Percentiles rank a stretch among this genome's conserved stretches.
phyloP scores from a whole-genome alignment of 2,888 invertebrate species.

The Phymatocera aterrima region DNA sequence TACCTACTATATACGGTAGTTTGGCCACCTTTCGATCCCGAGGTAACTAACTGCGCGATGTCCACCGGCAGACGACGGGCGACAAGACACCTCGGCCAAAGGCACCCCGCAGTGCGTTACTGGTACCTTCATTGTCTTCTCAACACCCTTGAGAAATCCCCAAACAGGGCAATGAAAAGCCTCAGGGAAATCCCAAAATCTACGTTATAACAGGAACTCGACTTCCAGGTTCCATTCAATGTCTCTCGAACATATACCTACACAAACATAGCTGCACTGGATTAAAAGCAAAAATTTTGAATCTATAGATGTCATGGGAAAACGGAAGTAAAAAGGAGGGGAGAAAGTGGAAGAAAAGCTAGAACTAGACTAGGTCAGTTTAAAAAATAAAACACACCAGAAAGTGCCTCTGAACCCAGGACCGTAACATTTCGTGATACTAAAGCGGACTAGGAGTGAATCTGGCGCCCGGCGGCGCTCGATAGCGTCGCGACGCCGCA shows the following conservation, averaged over 20 bases:
- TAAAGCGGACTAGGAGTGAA: neutral
- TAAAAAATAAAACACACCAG: no score
- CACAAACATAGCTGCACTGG: no score
- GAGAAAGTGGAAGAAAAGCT: neutral
- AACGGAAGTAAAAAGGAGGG: neutral
- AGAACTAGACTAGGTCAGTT: no score
- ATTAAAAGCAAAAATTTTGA: no score
- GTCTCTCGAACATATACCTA: no score
- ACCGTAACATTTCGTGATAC: neutral
- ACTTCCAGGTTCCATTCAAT: neutral
- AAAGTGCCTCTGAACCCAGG: neutral
- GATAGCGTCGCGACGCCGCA: slow-evolving; percentile 27
- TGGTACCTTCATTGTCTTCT: slow-evolving; percentile 34
- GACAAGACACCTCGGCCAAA: slow-evolving; percentile 19
- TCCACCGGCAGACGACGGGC: no score
- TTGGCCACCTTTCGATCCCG: slow-evolving; percentile 3
- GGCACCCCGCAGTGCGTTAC: slow-evolving; percentile 22
- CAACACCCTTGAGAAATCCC: slow-evolving; percentile 17
- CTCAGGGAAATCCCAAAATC: slow-evolving; percentile 12
- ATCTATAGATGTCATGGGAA: no score
- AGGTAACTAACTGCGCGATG: neutral
- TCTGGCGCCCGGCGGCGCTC: neutral
- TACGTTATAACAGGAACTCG: neutral
- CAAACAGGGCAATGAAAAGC: neutral
- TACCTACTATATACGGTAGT: neutral